Percentiles rank a stretch among this genome's conserved stretches.
phyloP scores from a whole-genome alignment of 2,797 vertebrate species.

The Botia kubotai region DNA sequence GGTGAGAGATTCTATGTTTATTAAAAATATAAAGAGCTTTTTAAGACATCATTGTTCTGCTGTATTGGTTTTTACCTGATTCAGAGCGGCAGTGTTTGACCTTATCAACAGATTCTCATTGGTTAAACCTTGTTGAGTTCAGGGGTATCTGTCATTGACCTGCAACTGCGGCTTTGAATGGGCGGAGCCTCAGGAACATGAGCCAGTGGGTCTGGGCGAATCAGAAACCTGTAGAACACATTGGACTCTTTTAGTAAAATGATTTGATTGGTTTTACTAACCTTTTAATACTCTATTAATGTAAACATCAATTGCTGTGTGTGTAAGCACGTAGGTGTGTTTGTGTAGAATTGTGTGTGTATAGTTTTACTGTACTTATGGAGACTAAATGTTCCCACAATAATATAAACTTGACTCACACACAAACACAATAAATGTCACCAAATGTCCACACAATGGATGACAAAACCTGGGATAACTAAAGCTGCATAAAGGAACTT shows the following conservation, averaged over 20 bases:
- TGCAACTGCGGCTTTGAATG: constrained; percentile 81
- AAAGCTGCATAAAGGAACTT: no score
- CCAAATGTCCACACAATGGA: no score
- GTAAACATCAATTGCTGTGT: no score
- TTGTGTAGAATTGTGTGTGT: no score
- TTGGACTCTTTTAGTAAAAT: not conserved
- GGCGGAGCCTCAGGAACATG: constrained; percentile 85
- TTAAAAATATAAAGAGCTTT: not conserved
- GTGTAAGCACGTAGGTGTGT: no score
- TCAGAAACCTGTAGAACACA: constrained; percentile 81
- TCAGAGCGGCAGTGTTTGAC: not conserved
- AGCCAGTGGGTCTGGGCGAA: constrained; percentile 91
- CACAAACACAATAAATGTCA: no score
- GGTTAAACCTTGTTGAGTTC: constrained; percentile 82
- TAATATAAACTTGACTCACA: no score
- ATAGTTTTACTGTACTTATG: no score
- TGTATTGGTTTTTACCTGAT: not conserved
- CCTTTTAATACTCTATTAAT: not conserved
- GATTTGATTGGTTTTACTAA: not conserved
- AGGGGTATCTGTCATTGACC: constrained; percentile 76
- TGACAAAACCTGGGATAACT: no score
- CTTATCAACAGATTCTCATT: not conserved
- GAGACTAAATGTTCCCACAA: no score
- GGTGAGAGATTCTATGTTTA: constrained; percentile 1
- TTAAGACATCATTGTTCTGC: not conserved